Evolutionary conservation across 1,140 invertebrate genomes (phyloP).

Genomic region (Galendromus occidentalis): DNA sequence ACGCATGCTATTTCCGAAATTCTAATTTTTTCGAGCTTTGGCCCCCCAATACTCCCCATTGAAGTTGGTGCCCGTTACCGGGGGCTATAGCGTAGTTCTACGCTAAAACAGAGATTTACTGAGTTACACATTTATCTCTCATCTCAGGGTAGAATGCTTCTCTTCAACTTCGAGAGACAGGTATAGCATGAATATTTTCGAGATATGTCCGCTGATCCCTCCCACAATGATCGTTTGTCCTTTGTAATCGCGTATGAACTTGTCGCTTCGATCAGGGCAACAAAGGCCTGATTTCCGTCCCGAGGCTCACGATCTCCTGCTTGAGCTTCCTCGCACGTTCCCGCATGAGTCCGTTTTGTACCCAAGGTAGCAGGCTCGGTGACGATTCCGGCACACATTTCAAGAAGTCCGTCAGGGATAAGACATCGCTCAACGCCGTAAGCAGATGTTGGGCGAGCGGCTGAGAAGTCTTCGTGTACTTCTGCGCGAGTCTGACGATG

Average conservation of each 20-base stretch:
- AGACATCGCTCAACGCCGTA: neutral
- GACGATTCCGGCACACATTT: neutral
- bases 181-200: too few species aligned
- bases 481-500: neutral
- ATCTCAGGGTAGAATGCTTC: too few species aligned
- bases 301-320: neutral
- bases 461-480: neutral
- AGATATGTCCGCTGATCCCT: too few species aligned
- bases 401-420: neutral
- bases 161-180: too few species aligned
- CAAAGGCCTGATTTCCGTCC: neutral
- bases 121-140: too few species aligned
- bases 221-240: neutral
- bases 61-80: too few species aligned
- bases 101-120: too few species aligned
- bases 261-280: neutral
- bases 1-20: too few species aligned
- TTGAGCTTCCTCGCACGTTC: neutral
- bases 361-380: neutral
- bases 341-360: constrained; percentile 1
- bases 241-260: neutral
- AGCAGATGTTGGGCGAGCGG: neutral
- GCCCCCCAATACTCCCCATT: too few species aligned
- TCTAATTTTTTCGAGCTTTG: too few species aligned
- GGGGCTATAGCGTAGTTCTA: too few species aligned